Evolutionary conservation across 2,113 vertebrate species (phyloP).

Genomic region (Pteruthius melanotis): DNA sequence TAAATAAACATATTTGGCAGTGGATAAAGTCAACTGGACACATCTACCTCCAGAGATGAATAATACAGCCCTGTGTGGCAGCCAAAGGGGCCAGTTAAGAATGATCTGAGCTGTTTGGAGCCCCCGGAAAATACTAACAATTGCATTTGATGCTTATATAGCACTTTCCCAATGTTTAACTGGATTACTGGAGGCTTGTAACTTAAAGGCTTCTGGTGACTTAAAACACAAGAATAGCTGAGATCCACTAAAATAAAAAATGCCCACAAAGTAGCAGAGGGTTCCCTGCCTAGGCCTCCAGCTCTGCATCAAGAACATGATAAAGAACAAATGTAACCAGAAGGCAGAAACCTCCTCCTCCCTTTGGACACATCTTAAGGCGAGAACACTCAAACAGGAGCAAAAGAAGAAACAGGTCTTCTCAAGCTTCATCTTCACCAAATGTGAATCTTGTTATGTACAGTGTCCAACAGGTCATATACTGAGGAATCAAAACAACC

Average conservation of each 20-base stretch:
- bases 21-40: not conserved
- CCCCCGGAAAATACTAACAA: not conserved
- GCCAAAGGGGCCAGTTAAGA: not conserved
- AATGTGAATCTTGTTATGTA: not conserved
- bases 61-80: not conserved
- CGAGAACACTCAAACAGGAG: not conserved
- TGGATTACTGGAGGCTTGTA: not conserved
- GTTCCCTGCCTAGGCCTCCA: not conserved
- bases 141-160: slow-evolving; percentile 10
- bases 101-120: not conserved
- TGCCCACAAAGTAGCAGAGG: not conserved
- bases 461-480: not conserved
- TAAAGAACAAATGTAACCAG: not conserved
- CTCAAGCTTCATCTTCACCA: not conserved
- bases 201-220: not conserved
- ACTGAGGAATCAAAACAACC: not conserved
- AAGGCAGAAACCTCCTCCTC: not conserved
- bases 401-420: not conserved
- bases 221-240: not conserved
- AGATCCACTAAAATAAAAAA: not conserved
- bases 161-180: not conserved
- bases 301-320: not conserved
- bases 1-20: slow-evolving; percentile 21
- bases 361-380: not conserved
- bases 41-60: not conserved